Base-by-base conservation (phyloP, 1,140 invertebrate genomes). In the Brachionus asplanchnoidis region DNA sequence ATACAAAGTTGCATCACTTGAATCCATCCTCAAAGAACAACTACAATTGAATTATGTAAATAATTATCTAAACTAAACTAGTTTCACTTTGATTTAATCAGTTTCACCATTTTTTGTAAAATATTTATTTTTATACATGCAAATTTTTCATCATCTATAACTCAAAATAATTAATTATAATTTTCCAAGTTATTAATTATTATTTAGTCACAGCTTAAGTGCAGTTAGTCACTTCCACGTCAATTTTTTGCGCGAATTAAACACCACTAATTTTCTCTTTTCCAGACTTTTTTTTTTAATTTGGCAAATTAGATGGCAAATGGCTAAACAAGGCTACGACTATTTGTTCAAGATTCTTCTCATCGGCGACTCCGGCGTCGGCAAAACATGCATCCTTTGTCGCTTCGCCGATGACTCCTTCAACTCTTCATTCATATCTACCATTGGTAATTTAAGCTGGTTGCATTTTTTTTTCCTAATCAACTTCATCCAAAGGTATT, bases 351-450 rank as follows among this genome's bases (percentile, higher is more conserved):
- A 96, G 92, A 92, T 97, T 86, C 91, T 96, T 85, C 91, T 97
- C 56, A 96, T 96, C 88, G 95, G 95, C 84, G 95, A 96, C 90
- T 95, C 94, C 42, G 95, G 95, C 86, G 95, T 97, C 80, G 95
- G 95, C 85, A 97, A 97, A 91, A 97, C 95, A 26, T 96, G 95
- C 91, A 95, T 97, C 88, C 91, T 97, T 86, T 96, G 97, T 90
- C 93, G 95, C 88, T 97, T 97, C 91, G 95, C 95, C 85, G 95
- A 97, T 91, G 95, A 97, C 91, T 94, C 95, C 78, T 85, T 85
- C 42, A 66, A 53, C 28, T 42, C 73, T 26, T 85, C 84, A 7
- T 85, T 78, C 28, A 68, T 85, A 8, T 78, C 73, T 0, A 85
- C 84, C 8, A 85, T 85, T 46, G 84, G 84, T 60, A 42, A 12